Base-by-base conservation (phyloP, 2,888 invertebrate species). In the Drosophila ustulata region DNA sequence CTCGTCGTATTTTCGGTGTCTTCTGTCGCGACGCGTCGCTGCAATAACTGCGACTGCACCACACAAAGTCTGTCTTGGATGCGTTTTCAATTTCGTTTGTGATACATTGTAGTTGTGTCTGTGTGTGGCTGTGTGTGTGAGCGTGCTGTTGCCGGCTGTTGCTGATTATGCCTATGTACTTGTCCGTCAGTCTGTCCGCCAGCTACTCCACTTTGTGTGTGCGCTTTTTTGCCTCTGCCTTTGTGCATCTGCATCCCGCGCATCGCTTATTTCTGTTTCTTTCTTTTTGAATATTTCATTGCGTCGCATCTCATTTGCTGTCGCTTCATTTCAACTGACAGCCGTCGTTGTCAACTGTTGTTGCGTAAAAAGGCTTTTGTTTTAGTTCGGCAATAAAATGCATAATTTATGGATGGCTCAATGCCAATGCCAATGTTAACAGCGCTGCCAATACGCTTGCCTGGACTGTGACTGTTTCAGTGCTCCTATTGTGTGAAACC, bases 141-240 rank as follows among this genome's bases (percentile, higher is more conserved):
- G 53, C 34, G 51, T 47, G 57, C 11, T 30, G 18, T 34, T 56
- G 71, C 71, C 77, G 80, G 76, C 66, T 80, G 58, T 58, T 79
- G 58, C 61, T 53, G 66, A 66, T 81, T 78, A 62, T 67, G 52
- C 45, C 47, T 37, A 25, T 52, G 46, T 66, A 43, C 43, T 67
- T 71, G 59, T 66, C 66, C 61, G 57, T 52, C 49, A 55, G 50
- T 56, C 49, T 28, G 59, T 64, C 57, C 58, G 50, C 47, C 6
- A 30, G 47, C 57, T 63, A 51, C 25, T 66, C 34, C 53, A 65
- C 55, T 51, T 77, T 67, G 39, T 71, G 63, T 39, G 63, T 56
- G 4, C 26, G 32, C 45, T 51, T 56, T 18, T 23, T 50, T 32
- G 59, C 18, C 4, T 37, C 5, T n/a, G 11, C 25, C 13, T 68